Evolutionary conservation across 2,888 invertebrate genomes (phyloP), one percentile per base, ranked within the genome.

Genomic region (Agonopterix alstromeriana): DNA sequence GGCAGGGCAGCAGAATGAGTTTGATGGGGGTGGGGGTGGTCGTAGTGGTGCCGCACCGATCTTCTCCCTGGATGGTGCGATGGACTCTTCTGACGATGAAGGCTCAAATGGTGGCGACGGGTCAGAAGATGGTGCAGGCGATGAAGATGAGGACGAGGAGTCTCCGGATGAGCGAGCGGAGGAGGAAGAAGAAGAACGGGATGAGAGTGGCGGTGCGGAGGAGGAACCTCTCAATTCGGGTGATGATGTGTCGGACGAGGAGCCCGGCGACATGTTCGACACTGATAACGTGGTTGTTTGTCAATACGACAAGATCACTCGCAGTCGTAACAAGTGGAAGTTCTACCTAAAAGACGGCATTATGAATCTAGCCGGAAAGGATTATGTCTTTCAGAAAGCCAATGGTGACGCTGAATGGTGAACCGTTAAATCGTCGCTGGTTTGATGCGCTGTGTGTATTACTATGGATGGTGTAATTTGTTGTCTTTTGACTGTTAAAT

Each of bases 321-420:
- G 99, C 78, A 98, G 97, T 79, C 94, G 99, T 70, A 98, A 98
- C 84, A 98, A 98, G 84, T 99, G 99, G 99, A 99, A 99, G 90
- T 99, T 99, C 82, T 97, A 98, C 82, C 90, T 99, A 57, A 99
- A 99, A 89, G 99, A 99, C 89, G 99, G 99, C 52, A 98, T 99
- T 57, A 99, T 99, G 99, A 99, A 98, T 90, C 92, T 99, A 72
- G 94, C 94, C 60, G 98, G 99, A 43, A 97, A 97, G 85, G 99
- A 99, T 90, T 99, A 94, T 90, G 97, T 99, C 70, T 99, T 99
- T 90, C 98, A 98, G 89, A 98, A 97, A 90, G 98, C 98, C 10
- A 97, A 95, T 70, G 99, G 99, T 60, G 99, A 99, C 90, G 99
- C 99, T 17, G 99, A 99, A 82, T 99, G 99, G 99, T 99, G 92